These are phyloP conservation scores for Condylostylus longicornis DNA, from an alignment of 1,140 invertebrate genomes.

Conservation along the genomic window DNA sequence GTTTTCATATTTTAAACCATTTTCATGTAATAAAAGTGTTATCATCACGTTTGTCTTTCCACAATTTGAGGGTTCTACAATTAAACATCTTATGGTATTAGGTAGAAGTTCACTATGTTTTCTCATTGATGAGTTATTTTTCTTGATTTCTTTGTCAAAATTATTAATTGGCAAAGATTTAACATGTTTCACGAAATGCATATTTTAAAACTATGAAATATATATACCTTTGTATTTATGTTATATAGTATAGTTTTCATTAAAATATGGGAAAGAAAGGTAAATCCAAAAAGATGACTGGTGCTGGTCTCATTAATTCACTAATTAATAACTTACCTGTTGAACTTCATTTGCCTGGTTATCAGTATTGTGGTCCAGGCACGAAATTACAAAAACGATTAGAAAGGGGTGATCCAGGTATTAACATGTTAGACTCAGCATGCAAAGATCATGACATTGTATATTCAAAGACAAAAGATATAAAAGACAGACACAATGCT, in stretches of 20 bases:
- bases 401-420: constrained; percentile 26
- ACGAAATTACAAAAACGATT: constrained; percentile 32
- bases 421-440: constrained; percentile 33
- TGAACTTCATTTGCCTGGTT: constrained; percentile 34
- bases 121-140: too few relatives aligned
- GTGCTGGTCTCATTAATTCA: constrained; percentile 20
- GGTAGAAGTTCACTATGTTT: constrained; percentile 8
- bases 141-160: too few relatives aligned
- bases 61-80: constrained; percentile 19
- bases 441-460: constrained; percentile 34
- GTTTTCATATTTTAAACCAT: constrained; percentile 29
- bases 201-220: too few relatives aligned
- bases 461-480: constrained; percentile 26
- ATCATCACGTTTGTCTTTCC: constrained; percentile 30
- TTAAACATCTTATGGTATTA: constrained; percentile 15
- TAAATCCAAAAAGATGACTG: too few relatives aligned
- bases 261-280: too few relatives aligned
- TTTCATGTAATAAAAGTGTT: constrained; percentile 16
- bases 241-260: too few relatives aligned
- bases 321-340: constrained; percentile 31
- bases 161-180: too few relatives aligned
- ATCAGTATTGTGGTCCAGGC: constrained; percentile 34
- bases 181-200: too few relatives aligned
- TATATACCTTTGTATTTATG: too few relatives aligned
- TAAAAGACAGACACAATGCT: constrained; percentile 25